Evolutionary conservation across 1,140 invertebrate species (phyloP), one percentile per base, ranked within the genome.

Genomic region (Drosophila pandora): DNA sequence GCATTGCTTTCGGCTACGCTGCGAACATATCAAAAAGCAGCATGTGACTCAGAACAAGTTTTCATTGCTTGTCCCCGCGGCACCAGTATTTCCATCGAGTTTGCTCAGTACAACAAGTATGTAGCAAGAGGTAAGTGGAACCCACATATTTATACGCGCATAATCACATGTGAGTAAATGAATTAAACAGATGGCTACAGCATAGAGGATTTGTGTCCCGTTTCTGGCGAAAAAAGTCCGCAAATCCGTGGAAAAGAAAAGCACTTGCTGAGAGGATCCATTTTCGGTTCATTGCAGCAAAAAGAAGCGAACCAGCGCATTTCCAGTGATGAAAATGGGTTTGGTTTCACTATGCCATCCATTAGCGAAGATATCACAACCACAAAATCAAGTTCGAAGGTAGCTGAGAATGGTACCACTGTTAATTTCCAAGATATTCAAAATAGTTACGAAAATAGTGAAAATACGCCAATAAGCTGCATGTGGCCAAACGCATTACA

Each of bases 1-100:
- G 97, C 96, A 84, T 93, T 97, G 56, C 94, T 98, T 71, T 95
- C 96, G 81, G 96, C 96, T 39, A 98, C 97, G 12, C 93, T 98
- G 69, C 94, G 96, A 79, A 98, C 97, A 56, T 97, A 97, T 92
- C 96, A 98, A 91, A 94, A 95, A 76, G 96, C 95, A 4, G 95
- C 96, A 3, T 98, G 97, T 92, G 96, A 98, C 90, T 96, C 96
- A 55, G 95, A 98, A 81, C 94, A 94, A 81, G 95, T 98, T 91
- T 94, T 94, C 21, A 94, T 98, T 43, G 94, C 95, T 67, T 98
- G 97, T 93, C 97, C 97, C 10, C 92, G 94, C 5, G 96, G 96
- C 34, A 98, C 97, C 2, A 95, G 96, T 62, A 97, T 98, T 76
- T 96, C 95, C 62, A 96, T 98, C 59, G 95, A 97, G 85, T 93